A percentile compares a stretch with the other conserved stretches of the same genome.
Conservation (phyloP, 2,888 invertebrate species). For the Ecliptopera silaceata region DNA sequence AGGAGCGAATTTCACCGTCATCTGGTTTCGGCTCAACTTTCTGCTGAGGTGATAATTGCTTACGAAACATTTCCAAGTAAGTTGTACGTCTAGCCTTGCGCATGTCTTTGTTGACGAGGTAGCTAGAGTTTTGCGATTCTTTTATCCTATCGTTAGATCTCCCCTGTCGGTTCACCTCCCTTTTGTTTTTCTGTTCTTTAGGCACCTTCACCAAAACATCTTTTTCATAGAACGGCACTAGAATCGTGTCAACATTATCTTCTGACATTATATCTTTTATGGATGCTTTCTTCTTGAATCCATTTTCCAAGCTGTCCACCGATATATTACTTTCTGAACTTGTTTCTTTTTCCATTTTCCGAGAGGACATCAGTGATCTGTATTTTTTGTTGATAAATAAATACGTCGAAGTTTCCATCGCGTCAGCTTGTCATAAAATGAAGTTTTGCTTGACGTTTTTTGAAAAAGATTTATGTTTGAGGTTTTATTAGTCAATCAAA, state of each 20-base stretch:
- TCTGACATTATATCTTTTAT: constrained; percentile 43
- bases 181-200: constrained; percentile 53
- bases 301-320: constrained; percentile 66
- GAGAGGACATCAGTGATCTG: constrained; percentile 43
- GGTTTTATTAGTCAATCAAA: not conserved
- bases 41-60: constrained; percentile 54
- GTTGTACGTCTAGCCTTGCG: constrained; percentile 49
- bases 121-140: constrained; percentile 48
- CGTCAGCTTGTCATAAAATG: constrained; percentile 43
- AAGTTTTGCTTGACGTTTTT: constrained; percentile 8
- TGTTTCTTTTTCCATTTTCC: constrained; percentile 60
- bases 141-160: constrained; percentile 40
- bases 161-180: constrained; percentile 39
- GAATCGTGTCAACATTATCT: constrained; percentile 68
- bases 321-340: constrained; percentile 65
- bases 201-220: constrained; percentile 73
- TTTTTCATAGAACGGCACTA: constrained; percentile 77
- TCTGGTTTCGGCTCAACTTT: constrained; percentile 38
- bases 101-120: constrained; percentile 62
- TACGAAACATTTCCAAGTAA: constrained; percentile 72
- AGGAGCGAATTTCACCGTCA: constrained; percentile 62
- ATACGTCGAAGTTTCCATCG: constrained; percentile 56
- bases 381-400: constrained; percentile 60
- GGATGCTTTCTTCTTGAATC: constrained; percentile 47
- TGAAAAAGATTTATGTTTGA: not conserved